Conservation (phyloP, 1,140 invertebrate species). For the Cyphomyrmex costatus region DNA sequence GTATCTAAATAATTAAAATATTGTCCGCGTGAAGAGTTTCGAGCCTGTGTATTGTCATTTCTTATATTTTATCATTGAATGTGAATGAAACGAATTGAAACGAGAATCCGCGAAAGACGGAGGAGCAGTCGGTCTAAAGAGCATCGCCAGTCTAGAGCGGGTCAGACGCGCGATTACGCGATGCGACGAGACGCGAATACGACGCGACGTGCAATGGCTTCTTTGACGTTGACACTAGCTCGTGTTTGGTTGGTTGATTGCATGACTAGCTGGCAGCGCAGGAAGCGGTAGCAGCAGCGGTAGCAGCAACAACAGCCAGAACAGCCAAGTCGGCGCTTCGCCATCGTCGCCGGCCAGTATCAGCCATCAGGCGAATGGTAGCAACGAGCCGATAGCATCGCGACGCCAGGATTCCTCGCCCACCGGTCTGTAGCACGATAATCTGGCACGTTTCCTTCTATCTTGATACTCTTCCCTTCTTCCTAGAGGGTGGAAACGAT, state of each 20-base stretch:
- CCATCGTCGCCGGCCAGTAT: slow-evolving; percentile 79
- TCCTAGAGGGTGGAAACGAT: slow-evolving; percentile 22
- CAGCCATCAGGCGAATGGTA: slow-evolving; percentile 75
- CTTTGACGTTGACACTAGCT: slow-evolving; percentile 71
- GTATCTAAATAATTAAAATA: background rate
- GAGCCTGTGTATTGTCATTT: background rate
- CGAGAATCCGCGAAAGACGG: background rate
- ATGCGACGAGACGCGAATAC: background rate
- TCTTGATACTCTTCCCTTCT: background rate
- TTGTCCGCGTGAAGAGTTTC: background rate
- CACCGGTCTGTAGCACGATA: slow-evolving; percentile 84
- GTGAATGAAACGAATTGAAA: too few relatives aligned
- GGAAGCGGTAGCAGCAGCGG: slow-evolving; percentile 79
- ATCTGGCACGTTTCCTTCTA: slow-evolving; percentile 32
- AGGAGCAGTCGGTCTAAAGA: background rate
- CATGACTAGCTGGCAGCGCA: slow-evolving; percentile 85
- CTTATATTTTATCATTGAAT: background rate
- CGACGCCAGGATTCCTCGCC: slow-evolving; percentile 82
- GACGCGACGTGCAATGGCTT: slow-evolving; percentile 18
- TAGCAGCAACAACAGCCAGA: slow-evolving; percentile 84
- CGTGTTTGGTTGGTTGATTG: slow-evolving; percentile 83
- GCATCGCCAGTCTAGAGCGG: background rate
- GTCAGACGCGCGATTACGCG: background rate
- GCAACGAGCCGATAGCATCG: slow-evolving; percentile 70
- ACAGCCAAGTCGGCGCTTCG: slow-evolving; percentile 83